Evolutionary conservation across 2,888 invertebrate species (phyloP), one percentile per base, ranked within the genome.

Genomic region (Drosophila dives): DNA sequence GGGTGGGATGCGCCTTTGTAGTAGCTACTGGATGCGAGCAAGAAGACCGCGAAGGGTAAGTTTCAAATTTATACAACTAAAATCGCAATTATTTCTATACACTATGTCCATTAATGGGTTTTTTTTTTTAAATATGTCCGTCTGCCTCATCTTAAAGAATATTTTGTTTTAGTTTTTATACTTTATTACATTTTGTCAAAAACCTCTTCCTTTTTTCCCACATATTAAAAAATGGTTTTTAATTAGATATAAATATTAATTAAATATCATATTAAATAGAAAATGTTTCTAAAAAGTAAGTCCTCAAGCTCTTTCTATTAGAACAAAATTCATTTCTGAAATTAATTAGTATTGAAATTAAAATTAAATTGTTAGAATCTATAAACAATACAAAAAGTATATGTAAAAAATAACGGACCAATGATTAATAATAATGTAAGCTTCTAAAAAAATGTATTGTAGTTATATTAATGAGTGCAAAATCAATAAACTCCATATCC

Each of bases 1-100:
- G 90, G 3, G 63, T 90, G n/a, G 86, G 86, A 5, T 86, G 86
- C 36, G 75, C 55, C 8, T n/a, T 80, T 15, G 67, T 45, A 0
- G 6, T 55, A 3, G 90, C 59, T 6, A 55, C 32, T 0, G 10
- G 69, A 26, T 89, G 86, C 20, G 34, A 29, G 0, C 1, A n/a
- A 3, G 7, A 3, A 1, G 0, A 1, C 0, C 15, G 15, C 17
- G 32, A 42, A 3, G 58, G 73, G 73, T 83, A 53, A 8, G 58
- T 40, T 20, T 12, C 10, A 29, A 29, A 29, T 20, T 2, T 26
- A 26, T 5, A 11, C 6, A 2, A 26, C 6, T 8, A 10, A 36
- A 23, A 8, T 20, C 12, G 20, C 17, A 50, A 34, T 53, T 20
- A 11, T 11, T 11, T 29, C 17, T 38, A 36, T 17, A 7, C 17